Base-by-base conservation (phyloP, 2,113 vertebrate species). In the Macheiramphus alcinus region DNA sequence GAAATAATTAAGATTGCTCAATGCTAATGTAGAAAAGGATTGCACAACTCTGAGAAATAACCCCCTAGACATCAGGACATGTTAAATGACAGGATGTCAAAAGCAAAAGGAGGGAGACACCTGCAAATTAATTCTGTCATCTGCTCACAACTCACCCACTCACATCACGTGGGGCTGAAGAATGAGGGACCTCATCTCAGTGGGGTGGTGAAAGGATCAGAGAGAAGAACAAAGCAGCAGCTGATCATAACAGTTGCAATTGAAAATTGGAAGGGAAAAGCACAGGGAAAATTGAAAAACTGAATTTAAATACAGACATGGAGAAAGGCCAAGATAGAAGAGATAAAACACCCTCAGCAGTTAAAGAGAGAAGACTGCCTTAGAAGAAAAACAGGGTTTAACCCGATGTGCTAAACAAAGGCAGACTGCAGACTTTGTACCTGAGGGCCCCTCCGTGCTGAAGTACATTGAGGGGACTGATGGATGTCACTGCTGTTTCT, bases 101-200 rank as follows among this genome's bases (percentile, higher is more conserved):
- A 92, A 94, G 82, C 58, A 88, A 73, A 90, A 79, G n/a, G 50
- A 95, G 75, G 88, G 95, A 96, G 93, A 89, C 94, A 95, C 89
- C 92, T 97, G 84, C 91, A 94, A 96, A 96, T 87, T 93, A 94
- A 86, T 90, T 94, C 83, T 94, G 76, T 96, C 92, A 95, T 87
- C 83, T 79, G 40, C 56, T 93, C 61, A 10, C 56, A 76, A 62
- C 73, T 89, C 95, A 88, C 83, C 87, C 81, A 87, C 93, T 92
- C 86, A 36, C 22, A 78, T 94, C 93, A 96, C 20, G 0, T 80
- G 86, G 63, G 38, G 52, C 58, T 97, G 85, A 78, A 80, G 86
- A 91, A 85, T 45, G 63, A 88, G 74, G 62, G 80, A 93, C 68
- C 83, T 96, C 84, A 76, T 61, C 78, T 91, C 92, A 59, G 45